Conservation (phyloP, 2,888 invertebrate genomes). For the Dryobotodes eremita region DNA sequence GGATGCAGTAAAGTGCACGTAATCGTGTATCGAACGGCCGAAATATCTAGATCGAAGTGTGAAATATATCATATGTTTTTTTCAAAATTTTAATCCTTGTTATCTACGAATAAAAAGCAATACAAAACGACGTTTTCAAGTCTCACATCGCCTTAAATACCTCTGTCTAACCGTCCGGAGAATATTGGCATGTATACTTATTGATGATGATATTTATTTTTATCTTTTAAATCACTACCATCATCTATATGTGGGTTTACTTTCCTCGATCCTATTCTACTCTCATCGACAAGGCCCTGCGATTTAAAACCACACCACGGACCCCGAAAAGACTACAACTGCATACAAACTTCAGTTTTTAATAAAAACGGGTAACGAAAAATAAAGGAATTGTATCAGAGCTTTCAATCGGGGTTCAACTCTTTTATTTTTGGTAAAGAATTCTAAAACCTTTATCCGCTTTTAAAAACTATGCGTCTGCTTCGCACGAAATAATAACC, state of each 20-base stretch:
- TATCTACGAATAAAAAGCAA: no score
- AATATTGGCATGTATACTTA: not conserved
- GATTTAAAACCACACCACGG: not conserved
- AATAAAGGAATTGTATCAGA: constrained; percentile 54
- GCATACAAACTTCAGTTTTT: constrained; percentile 64
- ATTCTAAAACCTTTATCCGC: constrained; percentile 42
- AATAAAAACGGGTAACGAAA: constrained; percentile 59
- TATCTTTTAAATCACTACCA: not conserved
- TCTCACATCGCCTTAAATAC: no score
- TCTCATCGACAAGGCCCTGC: not conserved
- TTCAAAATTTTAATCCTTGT: no score
- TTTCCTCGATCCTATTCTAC: not conserved
- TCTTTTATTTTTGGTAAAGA: constrained; percentile 42
- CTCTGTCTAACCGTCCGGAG: not conserved
- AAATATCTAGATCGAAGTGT: no score
- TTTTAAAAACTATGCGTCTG: constrained; percentile 34
- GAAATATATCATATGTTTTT: no score
- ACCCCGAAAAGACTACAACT: constrained; percentile 41
- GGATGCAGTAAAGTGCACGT: no score
- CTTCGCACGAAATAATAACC: not conserved
- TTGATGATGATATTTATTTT: no score
- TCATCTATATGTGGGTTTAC: not conserved
- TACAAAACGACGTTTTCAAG: no score
- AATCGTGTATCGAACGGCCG: no score
- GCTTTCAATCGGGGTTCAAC: constrained; percentile 61